Percentiles rank a stretch among this genome's conserved stretches.
Evolutionary conservation across 1,140 invertebrate species (phyloP).

Genomic region (Drosophila littoralis): DNA sequence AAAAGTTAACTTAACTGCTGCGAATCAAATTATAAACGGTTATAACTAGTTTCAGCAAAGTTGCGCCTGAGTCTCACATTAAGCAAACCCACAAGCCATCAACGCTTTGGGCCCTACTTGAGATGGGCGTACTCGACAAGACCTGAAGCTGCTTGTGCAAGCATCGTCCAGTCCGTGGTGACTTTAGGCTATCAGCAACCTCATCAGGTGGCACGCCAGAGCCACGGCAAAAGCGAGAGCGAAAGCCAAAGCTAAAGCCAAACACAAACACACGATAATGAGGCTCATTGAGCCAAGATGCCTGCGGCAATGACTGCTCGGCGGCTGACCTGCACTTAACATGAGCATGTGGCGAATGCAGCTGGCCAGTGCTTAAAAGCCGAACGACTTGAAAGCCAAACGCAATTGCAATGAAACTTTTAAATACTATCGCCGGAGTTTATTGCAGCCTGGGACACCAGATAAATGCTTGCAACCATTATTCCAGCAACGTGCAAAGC

Average conservation of each 20-base stretch:
- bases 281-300: conserved; percentile 43
- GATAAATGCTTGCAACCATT: background rate
- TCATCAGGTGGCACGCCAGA: background rate
- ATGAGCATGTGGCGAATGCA: conserved; percentile 11
- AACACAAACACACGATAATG: conserved; percentile 46
- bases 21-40: conserved; percentile 2
- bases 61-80: background rate
- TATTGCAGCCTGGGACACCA: background rate
- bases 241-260: conserved; percentile 24
- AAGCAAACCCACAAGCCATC: background rate
- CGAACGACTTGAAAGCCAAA: conserved; percentile 22
- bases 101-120: background rate
- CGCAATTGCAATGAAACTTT: conserved; percentile 17
- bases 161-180: conserved; percentile 6
- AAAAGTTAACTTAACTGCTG: conserved; percentile 5
- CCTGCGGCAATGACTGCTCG: conserved; percentile 17
- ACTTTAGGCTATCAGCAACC: conserved; percentile 17
- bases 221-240: no score
- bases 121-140: background rate
- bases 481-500: conserved; percentile 11
- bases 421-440: conserved; percentile 4
- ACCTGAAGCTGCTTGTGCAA: conserved; percentile 23
- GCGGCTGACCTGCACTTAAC: conserved; percentile 2
- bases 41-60: conserved; percentile 1
- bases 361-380: conserved; percentile 4